Conservation (phyloP, 2,113 vertebrate genomes). For the Callospermophilus lateralis region DNA sequence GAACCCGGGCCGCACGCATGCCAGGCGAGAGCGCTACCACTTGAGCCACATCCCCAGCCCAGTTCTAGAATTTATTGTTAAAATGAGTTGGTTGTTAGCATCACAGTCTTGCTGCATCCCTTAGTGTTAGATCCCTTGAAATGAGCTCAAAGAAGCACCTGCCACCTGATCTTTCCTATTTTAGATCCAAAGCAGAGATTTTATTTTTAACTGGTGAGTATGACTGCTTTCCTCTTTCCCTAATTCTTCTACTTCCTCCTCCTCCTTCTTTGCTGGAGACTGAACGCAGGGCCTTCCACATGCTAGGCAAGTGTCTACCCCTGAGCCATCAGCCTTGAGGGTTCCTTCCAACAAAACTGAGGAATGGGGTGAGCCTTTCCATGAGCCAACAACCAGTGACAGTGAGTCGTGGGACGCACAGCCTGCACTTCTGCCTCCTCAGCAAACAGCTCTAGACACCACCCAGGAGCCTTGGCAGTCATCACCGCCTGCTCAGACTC, state of each 20-base stretch:
- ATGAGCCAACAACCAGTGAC: slow-evolving; percentile 71
- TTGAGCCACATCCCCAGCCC: not conserved
- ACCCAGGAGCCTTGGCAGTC: no score
- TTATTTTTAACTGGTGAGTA: not conserved
- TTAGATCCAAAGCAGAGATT: not conserved
- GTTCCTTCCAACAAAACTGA: slow-evolving; percentile 84
- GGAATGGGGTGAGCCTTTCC: slow-evolving; percentile 81
- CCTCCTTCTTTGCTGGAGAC: no score
- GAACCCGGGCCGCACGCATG: no score
- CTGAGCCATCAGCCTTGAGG: slow-evolving; percentile 64
- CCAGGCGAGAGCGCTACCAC: no score
- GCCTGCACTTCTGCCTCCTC: not conserved
- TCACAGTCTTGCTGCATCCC: accelerated
- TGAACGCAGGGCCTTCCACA: no score
- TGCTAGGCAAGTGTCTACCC: no score
- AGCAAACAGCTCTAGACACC: not conserved
- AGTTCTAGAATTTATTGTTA: slow-evolving; percentile 77
- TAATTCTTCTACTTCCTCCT: no score
- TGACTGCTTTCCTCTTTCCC: no score
- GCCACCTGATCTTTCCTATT: not conserved
- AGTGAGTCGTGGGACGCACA: slow-evolving; percentile 71
- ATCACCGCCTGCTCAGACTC: accelerated
- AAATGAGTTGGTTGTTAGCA: not conserved
- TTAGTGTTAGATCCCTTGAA: not conserved
- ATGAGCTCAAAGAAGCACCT: not conserved